Conservation (phyloP, 37 sponge, comb jelly and placozoan genomes). For the Crambe crambe region DNA sequence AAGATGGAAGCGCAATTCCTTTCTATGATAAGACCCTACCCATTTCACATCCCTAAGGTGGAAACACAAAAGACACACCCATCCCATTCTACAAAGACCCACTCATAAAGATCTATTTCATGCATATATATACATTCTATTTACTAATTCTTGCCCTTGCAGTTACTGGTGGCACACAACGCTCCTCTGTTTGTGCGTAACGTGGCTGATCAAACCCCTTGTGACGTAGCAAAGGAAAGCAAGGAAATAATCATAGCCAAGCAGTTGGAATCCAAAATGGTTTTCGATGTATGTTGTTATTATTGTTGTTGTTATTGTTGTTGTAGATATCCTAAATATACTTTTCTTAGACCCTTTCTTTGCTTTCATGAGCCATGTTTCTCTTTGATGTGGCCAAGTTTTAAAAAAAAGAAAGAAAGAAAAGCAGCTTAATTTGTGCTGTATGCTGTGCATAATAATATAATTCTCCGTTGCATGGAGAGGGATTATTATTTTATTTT, state of each 20-base stretch:
- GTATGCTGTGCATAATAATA: neutral
- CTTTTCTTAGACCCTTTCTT: too few species aligned
- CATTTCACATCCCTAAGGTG: too few species aligned
- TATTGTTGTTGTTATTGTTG: too few species aligned
- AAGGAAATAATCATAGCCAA: conserved; percentile 75
- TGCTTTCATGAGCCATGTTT: too few species aligned
- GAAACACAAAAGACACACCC: too few species aligned
- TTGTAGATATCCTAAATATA: too few species aligned
- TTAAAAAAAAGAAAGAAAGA: too few species aligned
- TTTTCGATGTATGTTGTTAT: conserved; percentile 38
- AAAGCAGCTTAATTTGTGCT: neutral
- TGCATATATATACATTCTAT: conserved; percentile 1
- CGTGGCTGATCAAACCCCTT: conserved; percentile 68
- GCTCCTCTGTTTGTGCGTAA: conserved; percentile 71
- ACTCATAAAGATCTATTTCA: neutral
- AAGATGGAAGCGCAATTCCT: too few species aligned
- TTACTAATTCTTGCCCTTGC: neutral
- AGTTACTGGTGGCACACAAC: conserved; percentile 72
- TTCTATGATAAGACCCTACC: too few species aligned
- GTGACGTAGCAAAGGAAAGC: conserved; percentile 64
- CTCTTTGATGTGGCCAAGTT: too few species aligned
- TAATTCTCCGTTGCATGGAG: neutral
- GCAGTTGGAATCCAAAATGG: conserved; percentile 79
- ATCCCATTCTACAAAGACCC: neutral
- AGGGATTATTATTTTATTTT: too few species aligned